phyloP scores from a whole-genome alignment of 37 sponge, comb jelly and placozoan genomes.

The Eunapius fragilis region DNA sequence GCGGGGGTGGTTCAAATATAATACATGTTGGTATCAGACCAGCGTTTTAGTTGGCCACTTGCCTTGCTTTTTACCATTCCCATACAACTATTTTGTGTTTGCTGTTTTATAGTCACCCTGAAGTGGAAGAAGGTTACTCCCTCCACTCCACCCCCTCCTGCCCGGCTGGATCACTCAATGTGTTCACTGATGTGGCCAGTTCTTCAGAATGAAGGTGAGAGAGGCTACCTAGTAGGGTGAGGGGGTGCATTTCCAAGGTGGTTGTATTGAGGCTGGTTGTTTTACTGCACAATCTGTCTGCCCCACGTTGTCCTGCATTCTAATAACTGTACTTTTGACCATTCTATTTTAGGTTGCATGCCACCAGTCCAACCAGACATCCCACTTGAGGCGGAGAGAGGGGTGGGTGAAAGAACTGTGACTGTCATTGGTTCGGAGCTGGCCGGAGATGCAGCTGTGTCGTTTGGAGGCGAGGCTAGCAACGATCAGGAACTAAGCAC shows the following conservation, averaged over 20 bases:
- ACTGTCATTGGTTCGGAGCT: not conserved
- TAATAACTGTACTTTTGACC: no score
- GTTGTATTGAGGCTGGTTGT: no score
- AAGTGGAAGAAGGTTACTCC: conserved; percentile 27
- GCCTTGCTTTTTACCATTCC: not conserved
- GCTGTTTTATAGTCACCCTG: conserved; percentile 10
- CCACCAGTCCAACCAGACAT: not conserved
- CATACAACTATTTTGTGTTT: not conserved
- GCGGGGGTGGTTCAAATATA: no score
- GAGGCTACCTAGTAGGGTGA: no score
- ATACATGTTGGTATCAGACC: no score
- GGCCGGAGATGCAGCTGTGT: not conserved
- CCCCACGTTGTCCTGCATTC: no score
- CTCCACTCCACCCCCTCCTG: conserved; percentile 41
- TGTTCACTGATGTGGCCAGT: conserved; percentile 9
- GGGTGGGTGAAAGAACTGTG: not conserved
- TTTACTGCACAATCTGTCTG: no score
- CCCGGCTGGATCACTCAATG: conserved; percentile 63
- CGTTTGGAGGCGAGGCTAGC: not conserved
- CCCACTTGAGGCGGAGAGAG: not conserved
- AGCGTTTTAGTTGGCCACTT: no score
- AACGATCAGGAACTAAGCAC: not conserved
- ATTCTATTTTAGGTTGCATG: not conserved
- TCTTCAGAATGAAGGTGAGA: not conserved
- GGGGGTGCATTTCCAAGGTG: no score